Evolutionary conservation across 2,113 vertebrate genomes (phyloP).

Genomic region (Canis aureus): DNA sequence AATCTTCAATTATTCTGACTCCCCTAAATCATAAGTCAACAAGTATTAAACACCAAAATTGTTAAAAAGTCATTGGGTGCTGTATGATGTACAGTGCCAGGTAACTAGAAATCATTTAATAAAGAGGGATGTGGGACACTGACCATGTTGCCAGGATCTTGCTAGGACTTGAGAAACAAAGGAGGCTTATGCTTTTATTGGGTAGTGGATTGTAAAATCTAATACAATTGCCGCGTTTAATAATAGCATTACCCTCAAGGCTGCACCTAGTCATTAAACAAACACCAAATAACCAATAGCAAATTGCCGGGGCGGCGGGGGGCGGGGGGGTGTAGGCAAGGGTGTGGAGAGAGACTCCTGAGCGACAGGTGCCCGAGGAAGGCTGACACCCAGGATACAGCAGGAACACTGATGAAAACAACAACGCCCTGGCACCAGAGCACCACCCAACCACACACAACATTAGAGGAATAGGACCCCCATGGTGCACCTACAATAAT

Average conservation of each 20-base stretch:
- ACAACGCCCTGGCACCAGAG: no score
- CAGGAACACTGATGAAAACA: not conserved
- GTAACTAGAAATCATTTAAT: not conserved
- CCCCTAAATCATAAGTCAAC: not conserved
- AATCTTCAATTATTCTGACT: not conserved
- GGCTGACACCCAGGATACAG: not conserved
- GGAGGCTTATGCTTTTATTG: not conserved
- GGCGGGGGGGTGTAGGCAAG: not conserved
- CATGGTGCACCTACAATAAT: no score
- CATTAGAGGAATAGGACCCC: not conserved
- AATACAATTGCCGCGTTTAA: not conserved
- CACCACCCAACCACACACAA: not conserved
- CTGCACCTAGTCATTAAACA: not conserved
- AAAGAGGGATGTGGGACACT: not conserved
- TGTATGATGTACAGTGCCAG: no score
- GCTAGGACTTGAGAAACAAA: not conserved
- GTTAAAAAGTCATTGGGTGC: not conserved
- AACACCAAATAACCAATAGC: not conserved
- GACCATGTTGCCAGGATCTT: not conserved
- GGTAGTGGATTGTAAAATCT: not conserved
- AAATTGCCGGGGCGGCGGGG: no score
- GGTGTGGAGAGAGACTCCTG: not conserved
- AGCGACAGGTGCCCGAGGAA: not conserved
- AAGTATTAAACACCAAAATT: not conserved
- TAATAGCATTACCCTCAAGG: not conserved